Base-by-base conservation (phyloP, 2,888 invertebrate genomes). In the Napeogenes sylphis region DNA sequence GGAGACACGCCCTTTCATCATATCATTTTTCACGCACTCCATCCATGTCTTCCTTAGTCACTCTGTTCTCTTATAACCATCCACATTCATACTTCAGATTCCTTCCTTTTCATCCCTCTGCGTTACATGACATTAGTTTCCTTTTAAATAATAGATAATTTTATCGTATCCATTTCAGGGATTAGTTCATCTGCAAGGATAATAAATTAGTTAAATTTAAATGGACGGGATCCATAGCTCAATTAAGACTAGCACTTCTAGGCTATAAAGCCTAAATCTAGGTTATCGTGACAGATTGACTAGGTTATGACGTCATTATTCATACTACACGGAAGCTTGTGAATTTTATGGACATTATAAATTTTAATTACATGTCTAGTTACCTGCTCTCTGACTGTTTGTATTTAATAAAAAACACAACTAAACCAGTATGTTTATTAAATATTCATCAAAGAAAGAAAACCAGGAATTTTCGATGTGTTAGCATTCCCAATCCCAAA, bases 161-260 rank as follows among this genome's bases (percentile, higher is more conserved):
- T n/a, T 66, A 45, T 59, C 64, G 45, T 42, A 64, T 66, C 64
- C 55, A 60, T 13, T 5, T n/a, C 30, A 56, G 12, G n/a, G 4
- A 21, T 55, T 45, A 4, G n/a, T 13, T 54, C 8, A 33, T 62
- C 32, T n/a, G 10, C 12, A 55, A n/a, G 13, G 14, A 61, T 47
- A 61, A 69, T 69, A 69, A 69, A 67, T 69, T 69, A 61, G 69
- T 69, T 69, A 69, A 62, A 61, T 65, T 59, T 56, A 61, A 67
- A 62, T 62, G 67, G 65, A 65, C 61, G 58, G 65, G 62, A 53
- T 55, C 58, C 55, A 65, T 69, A 67, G 62, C 67, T 69, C 69
- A 69, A 69, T 69, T 69, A 69, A 53, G 51, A 45, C 42, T 53
- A 68, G 59, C 63, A 59, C 55, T 60, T 59, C 62, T 54, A 58